Percentiles rank a stretch among this genome's conserved stretches.
Evolutionary conservation across 2,888 invertebrate species (phyloP).

Genomic region (Ernsta delagoae): DNA sequence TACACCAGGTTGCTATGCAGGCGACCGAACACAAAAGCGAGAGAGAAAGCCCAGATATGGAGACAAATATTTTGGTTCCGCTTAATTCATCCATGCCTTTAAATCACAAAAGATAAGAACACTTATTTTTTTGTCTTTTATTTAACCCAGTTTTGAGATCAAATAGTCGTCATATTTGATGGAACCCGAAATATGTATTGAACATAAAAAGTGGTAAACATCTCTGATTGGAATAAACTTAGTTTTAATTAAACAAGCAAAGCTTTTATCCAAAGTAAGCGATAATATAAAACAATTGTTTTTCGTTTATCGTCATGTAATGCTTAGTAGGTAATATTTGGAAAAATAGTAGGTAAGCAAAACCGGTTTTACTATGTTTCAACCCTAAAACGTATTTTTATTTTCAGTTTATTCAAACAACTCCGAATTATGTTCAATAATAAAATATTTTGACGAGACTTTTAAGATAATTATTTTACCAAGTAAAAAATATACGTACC

Average conservation of each 20-base stretch:
- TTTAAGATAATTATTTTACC: too few species aligned
- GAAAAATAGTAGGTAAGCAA: too few species aligned
- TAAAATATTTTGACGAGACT: too few species aligned
- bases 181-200: not conserved
- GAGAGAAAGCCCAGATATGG: constrained; percentile 18
- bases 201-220: not conserved
- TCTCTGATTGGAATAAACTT: not conserved
- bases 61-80: not conserved
- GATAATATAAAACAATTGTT: not conserved
- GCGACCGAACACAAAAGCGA: constrained; percentile 39
- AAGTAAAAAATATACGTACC: too few species aligned
- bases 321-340: too few species aligned
- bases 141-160: not conserved
- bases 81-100: not conserved
- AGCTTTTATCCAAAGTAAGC: not conserved
- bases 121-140: not conserved
- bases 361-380: too few species aligned
- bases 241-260: not conserved
- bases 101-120: not conserved
- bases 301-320: too few species aligned
- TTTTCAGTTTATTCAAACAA: too few species aligned
- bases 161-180: not conserved
- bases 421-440: too few species aligned
- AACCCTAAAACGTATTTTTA: too few species aligned
- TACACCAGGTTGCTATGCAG: constrained; percentile 41